Percentiles rank a stretch among this genome's conserved stretches.
phyloP scores from a whole-genome alignment of 2,113 vertebrate genomes.

The Megaceryle maxima region DNA sequence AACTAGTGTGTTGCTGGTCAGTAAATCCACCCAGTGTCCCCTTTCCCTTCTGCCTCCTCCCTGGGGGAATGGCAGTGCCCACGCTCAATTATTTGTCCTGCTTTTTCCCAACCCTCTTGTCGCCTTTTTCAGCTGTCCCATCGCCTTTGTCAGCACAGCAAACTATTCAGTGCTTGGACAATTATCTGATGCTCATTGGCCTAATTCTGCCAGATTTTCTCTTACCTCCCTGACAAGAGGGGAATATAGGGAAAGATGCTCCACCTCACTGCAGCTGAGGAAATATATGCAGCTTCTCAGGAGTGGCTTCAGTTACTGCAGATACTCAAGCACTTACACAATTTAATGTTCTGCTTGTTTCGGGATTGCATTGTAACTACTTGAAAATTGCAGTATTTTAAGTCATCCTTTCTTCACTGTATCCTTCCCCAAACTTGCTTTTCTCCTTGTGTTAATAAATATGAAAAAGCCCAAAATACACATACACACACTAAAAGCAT shows the following conservation, averaged over 20 bases:
- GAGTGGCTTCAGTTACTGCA: background rate
- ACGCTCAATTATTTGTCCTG: background rate
- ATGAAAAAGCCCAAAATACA: background rate
- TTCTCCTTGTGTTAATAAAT: background rate
- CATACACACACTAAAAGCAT: background rate
- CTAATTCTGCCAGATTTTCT: slow-evolving; percentile 48
- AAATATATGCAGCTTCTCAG: background rate
- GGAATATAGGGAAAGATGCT: background rate
- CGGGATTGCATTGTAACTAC: background rate
- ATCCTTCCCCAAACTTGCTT: background rate
- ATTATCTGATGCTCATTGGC: slow-evolving; percentile 41
- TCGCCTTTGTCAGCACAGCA: background rate
- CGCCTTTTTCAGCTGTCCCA: background rate
- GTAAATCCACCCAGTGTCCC: background rate
- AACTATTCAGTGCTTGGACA: slow-evolving; percentile 1
- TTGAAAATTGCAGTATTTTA: background rate
- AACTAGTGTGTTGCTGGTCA: background rate
- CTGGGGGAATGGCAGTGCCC: background rate
- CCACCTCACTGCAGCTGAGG: background rate
- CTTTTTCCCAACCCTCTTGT: background rate
- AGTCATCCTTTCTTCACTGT: background rate
- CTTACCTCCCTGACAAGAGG: background rate
- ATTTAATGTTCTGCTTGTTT: background rate
- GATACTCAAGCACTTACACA: background rate
- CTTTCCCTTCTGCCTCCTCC: background rate